phyloP scores from a whole-genome alignment of 2,888 invertebrate species.

The Hecatera dysodea region DNA sequence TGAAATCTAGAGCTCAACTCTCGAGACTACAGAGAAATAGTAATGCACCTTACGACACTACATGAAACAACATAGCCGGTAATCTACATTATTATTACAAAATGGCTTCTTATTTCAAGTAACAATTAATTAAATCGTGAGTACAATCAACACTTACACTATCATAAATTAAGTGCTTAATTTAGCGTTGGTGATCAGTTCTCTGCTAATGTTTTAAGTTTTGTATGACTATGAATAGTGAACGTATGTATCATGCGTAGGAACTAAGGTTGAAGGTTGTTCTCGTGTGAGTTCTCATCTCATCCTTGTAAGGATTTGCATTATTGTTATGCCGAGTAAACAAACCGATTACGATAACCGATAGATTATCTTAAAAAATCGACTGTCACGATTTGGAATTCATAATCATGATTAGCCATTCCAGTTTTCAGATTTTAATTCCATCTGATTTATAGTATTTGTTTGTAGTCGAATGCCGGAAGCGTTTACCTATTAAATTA shows the following conservation, averaged over 20 bases:
- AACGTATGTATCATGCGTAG: constrained; percentile 23
- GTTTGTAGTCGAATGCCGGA: constrained; percentile 30
- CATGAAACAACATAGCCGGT: constrained; percentile 58
- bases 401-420: constrained; percentile 11
- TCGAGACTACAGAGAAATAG: constrained; percentile 62
- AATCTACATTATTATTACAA: constrained; percentile 59
- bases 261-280: constrained; percentile 43
- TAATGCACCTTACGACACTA: constrained; percentile 62
- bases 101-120: constrained; percentile 30
- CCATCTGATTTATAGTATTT: background rate
- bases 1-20: constrained; percentile 67
- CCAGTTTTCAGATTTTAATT: constrained; percentile 18
- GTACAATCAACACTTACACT: constrained; percentile 13
- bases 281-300: constrained; percentile 36
- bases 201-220: constrained; percentile 6
- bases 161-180: constrained; percentile 17
- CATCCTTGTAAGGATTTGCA: constrained; percentile 21
- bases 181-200: constrained; percentile 3
- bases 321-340: constrained; percentile 3
- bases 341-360: too few species aligned
- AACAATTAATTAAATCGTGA: constrained; percentile 22
- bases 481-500: constrained; percentile 30
- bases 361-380: constrained; percentile 10
- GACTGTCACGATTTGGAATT: constrained; percentile 26
- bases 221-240: constrained; percentile 31